Base-by-base conservation (phyloP, 2,113 vertebrate genomes). In the Barnardius zonarius region DNA sequence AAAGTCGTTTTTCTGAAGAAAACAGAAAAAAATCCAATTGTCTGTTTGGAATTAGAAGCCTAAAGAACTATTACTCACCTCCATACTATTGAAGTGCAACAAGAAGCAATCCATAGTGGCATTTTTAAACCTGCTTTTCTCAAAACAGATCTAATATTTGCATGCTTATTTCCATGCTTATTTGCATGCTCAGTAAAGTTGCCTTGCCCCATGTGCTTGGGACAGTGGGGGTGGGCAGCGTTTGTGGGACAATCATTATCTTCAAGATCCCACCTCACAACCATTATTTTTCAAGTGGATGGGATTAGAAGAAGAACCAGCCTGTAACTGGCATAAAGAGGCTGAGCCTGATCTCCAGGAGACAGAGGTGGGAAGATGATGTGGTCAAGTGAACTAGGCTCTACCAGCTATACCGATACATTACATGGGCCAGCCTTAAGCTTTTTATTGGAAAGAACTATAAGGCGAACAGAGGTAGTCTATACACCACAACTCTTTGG, bases 1-100 rank as follows among this genome's bases (percentile, higher is more conserved):
- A 95, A 86, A 44, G 75, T 54, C 20, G 15, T 46, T 90, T 72
- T 83, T 88, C 84, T 80, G 76, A 90, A 82, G 55, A 95, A 90
- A 82, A 49, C 0, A 83, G 66, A 85, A 79, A 68, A 81, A 90
- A 86, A 89, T 90, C 63, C 41, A 84, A 55, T 81, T 83, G 66
- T 86, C 69, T 91, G 61, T 54, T 86, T 86, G 52, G 44, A 81
- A 89, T 66, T 67, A 84, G 61, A 92, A 75, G 61, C 55, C 48
- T 63, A 72, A 94, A 67, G 41, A 83, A 66, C 66, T 85, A 19
- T 88, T 68, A 23, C 14, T 41, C 28, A 66, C 2, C 0, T 77
- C 74, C 17, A 22, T 85, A 13, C 23, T 49, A 44, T 25, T 76
- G 12, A 85, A 79, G 27, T 39, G 30, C 30, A 64, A 7, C 62